Evolutionary conservation across 2,888 invertebrate species (phyloP).

Genomic region (Notodonta dromedarius): DNA sequence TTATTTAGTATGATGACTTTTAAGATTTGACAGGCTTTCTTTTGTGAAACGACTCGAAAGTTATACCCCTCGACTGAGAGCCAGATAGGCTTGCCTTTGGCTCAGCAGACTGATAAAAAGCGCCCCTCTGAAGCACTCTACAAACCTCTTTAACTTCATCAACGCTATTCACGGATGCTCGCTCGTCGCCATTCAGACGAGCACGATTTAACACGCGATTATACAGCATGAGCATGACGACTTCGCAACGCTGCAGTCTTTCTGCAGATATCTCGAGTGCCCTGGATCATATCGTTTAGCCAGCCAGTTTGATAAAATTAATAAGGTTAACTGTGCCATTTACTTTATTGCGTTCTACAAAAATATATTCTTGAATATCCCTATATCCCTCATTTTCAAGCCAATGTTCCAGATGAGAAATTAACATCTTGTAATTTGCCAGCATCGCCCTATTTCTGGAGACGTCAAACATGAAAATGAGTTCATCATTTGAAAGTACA

Average conservation of each 20-base stretch:
- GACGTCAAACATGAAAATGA: background rate
- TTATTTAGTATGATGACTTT: constrained; percentile 34
- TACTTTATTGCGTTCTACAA: background rate
- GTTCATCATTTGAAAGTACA: constrained; percentile 3
- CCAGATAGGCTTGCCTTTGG: constrained; percentile 20
- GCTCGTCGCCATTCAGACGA: constrained; percentile 35
- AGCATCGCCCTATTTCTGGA: background rate
- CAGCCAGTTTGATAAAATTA: background rate
- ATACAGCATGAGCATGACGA: constrained; percentile 36
- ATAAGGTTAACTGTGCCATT: background rate
- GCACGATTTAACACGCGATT: constrained; percentile 43
- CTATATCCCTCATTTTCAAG: background rate
- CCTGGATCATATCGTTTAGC: background rate
- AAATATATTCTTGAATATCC: background rate
- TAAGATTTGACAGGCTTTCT: constrained; percentile 13
- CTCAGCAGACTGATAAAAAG: constrained; percentile 34
- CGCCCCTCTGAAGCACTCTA: constrained; percentile 32
- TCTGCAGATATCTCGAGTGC: constrained; percentile 3
- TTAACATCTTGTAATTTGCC: background rate
- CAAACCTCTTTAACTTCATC: constrained; percentile 46
- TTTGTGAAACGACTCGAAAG: constrained; percentile 21
- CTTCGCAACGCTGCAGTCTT: constrained; percentile 26
- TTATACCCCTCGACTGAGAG: constrained; percentile 14
- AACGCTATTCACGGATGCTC: constrained; percentile 49
- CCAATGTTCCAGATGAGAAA: background rate